These are phyloP conservation scores for Petrocephalus microphthalmus DNA, from an alignment of 2,113 vertebrate species.

Conservation along the genomic window DNA sequence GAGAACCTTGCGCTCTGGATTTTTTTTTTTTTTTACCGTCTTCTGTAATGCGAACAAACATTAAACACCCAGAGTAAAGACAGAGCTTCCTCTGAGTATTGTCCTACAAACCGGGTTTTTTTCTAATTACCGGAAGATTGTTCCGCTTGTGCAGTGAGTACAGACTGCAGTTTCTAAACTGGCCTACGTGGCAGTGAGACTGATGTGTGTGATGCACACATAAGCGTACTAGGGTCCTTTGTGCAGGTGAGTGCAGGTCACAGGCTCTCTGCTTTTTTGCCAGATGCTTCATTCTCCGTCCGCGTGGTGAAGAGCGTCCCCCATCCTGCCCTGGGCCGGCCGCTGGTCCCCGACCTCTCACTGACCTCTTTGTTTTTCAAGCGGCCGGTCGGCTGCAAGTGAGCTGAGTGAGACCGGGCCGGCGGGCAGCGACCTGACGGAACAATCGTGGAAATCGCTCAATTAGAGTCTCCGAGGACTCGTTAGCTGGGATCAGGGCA, in stretches of 20 bases:
- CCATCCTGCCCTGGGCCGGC: constrained; percentile 19
- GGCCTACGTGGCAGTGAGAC: constrained; percentile 60
- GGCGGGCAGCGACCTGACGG: constrained; percentile 48
- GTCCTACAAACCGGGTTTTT: constrained; percentile 57
- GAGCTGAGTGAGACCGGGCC: constrained; percentile 35
- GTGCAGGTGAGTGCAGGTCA: constrained; percentile 26
- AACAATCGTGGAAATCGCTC: constrained; percentile 62
- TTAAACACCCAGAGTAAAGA: constrained; percentile 47
- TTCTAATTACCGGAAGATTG: constrained; percentile 69
- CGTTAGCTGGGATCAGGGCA: constrained; percentile 44
- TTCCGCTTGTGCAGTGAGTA: constrained; percentile 51
- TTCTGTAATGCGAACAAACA: constrained; percentile 53
- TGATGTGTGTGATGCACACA: constrained; percentile 44
- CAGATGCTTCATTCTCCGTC: background rate
- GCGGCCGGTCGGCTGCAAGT: constrained; percentile 34
- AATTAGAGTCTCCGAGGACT: constrained; percentile 59
- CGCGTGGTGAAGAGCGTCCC: background rate
- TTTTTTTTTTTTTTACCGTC: constrained; percentile 37
- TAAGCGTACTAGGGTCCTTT: constrained; percentile 34
- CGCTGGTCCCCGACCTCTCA: constrained; percentile 35
- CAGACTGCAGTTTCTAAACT: constrained; percentile 57
- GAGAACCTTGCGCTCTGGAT: constrained; percentile 49
- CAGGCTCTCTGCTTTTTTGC: background rate
- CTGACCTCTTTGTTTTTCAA: constrained; percentile 38
- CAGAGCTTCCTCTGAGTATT: constrained; percentile 51